A percentile compares a stretch with the other conserved stretches of the same genome.
These are phyloP conservation scores for Chamaea fasciata DNA, from an alignment of 2,113 vertebrate genomes.

Conservation along the genomic window DNA sequence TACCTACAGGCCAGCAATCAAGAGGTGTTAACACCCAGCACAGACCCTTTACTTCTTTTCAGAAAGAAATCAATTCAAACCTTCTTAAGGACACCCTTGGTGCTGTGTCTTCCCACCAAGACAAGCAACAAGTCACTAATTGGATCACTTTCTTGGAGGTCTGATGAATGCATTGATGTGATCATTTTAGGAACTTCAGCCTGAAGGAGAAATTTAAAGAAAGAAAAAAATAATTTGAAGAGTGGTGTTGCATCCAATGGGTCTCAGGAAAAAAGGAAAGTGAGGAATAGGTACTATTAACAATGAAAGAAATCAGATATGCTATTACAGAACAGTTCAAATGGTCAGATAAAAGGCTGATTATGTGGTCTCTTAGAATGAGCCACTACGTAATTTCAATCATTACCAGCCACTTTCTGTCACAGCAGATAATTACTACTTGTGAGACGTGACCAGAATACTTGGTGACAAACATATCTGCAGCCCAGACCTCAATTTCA, in stretches of 20 bases:
- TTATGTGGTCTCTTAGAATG: conserved; percentile 4
- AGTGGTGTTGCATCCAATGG: neutral
- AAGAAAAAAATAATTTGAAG: neutral
- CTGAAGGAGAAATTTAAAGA: neutral
- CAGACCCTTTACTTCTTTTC: neutral
- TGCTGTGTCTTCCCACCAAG: neutral
- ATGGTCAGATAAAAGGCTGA: conserved; percentile 49
- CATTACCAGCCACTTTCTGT: conserved; percentile 4
- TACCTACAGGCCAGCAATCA: neutral
- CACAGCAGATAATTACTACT: conserved; percentile 36
- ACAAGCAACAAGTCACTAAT: neutral
- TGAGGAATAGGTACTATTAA: neutral
- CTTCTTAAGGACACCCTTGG: neutral
- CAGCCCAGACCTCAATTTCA: neutral
- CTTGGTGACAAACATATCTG: neutral
- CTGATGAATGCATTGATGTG: neutral
- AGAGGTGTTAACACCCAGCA: neutral
- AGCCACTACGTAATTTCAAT: neutral
- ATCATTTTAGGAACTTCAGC: neutral
- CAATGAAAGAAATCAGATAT: conserved; percentile 17
- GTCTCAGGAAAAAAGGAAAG: neutral
- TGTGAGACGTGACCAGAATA: neutral
- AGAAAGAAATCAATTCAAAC: neutral
- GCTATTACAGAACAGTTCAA: conserved; percentile 31
- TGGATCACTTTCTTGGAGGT: neutral